Base-by-base conservation (phyloP, 2,888 invertebrate species). In the Pherbina coryleti region DNA sequence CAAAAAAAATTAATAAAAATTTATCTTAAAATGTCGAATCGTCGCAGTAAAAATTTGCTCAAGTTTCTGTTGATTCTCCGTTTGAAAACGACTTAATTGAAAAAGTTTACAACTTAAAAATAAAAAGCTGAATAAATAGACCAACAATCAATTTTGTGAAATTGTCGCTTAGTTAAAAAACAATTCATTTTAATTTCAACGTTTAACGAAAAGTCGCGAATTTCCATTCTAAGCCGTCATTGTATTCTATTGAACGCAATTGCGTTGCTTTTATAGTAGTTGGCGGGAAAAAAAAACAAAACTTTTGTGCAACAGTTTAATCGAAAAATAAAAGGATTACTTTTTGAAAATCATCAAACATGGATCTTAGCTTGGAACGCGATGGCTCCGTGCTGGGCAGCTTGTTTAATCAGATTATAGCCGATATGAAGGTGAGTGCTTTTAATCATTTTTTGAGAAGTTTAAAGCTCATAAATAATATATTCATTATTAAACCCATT, bases 361-460 rank as follows among this genome's bases (percentile, higher is more conserved):
- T 90, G 90, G 90, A 90, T 88, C 86, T 90, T 80, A 90, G 88
- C 82, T 85, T 90, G 79, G 90, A 90, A 86, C 88, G 95, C 90
- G 97, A 97, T 91, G 95, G 95, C 89, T 95, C 95, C 89, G 96
- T 96, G 84, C 91, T 98, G 87, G 98, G 98, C 90, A 96, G 95
- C 88, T 93, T 98, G 84, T 98, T 98, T 90, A 97, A 98, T 91
- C 96, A 97, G 90, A 97, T 98, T 85, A 95, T 98, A 86, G 94
- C 94, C 87, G 98, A 98, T 90, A 95, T 98, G 96, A 98, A 98
- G 96, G 98, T 98, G 92, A 91, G 93, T 90, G 66, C 9, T 37
- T 37, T 37, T 37, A 44, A 44, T 11, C 14, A 3, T 19, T n/a
- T n/a, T n/a, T n/a, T n/a, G n/a, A n/a, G n/a, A n/a, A n/a, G n/a